Percentiles rank a stretch among this genome's conserved stretches.
These are phyloP conservation scores for Pentamera pediparva DNA, from an alignment of 53 echinoderm and acorn worm species.

Conservation along the genomic window DNA sequence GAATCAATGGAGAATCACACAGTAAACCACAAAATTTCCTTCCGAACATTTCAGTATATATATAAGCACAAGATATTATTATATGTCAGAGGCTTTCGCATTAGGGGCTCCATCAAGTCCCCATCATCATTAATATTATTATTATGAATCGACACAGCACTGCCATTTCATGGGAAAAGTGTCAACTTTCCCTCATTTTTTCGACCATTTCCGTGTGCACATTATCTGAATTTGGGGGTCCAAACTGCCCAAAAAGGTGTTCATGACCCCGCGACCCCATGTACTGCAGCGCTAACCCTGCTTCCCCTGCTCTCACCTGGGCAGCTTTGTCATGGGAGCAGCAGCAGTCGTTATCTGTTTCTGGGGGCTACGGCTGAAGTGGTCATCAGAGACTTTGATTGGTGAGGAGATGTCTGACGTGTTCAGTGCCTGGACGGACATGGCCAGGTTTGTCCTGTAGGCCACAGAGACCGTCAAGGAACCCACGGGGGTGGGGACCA, in stretches of 20 bases:
- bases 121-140: too few relatives aligned
- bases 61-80: too few relatives aligned
- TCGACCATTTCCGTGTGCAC: not conserved
- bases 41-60: too few relatives aligned
- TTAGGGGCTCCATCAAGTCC: too few relatives aligned
- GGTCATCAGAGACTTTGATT: slow-evolving; percentile 67
- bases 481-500: slow-evolving; percentile 74
- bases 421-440: slow-evolving; percentile 51
- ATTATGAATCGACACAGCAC: too few relatives aligned
- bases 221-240: too few relatives aligned
- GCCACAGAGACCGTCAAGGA: slow-evolving; percentile 69
- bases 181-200: not conserved
- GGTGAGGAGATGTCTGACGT: slow-evolving; percentile 11
- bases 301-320: not conserved
- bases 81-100: too few relatives aligned
- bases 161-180: too few relatives aligned
- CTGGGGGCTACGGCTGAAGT: slow-evolving; percentile 66
- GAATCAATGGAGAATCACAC: too few relatives aligned
- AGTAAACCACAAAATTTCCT: too few relatives aligned
- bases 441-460: slow-evolving; percentile 86
- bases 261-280: not conserved
- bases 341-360: slow-evolving; percentile 1
- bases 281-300: not conserved
- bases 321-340: not conserved
- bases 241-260: too few relatives aligned